Evolutionary conservation across 2,888 invertebrate species (phyloP), one percentile per base, ranked within the genome.

Genomic region (Meta bourneti): DNA sequence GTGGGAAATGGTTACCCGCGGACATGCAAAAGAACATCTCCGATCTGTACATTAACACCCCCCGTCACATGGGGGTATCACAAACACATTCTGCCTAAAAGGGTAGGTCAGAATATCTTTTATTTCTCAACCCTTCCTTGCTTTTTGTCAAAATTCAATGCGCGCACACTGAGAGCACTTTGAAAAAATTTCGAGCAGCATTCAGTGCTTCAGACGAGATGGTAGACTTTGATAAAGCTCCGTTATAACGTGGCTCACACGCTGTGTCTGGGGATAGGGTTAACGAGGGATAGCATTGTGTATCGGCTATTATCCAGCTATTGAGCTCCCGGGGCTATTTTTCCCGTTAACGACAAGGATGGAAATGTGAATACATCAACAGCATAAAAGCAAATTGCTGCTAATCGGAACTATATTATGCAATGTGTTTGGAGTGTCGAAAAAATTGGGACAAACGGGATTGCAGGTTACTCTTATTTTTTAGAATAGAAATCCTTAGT

Each of bases 91-190:
- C 89, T 84, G 79, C 51, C 61, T 71, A 72, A 83, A 84, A 84
- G 89, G 89, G 89, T 83, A 84, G 83, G 89, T 84, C 89, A 71
- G 83, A 89, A 79, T 79, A 84, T 78, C 89, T 71, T 89, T 88
- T 88, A 88, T 88, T 89, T 90, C 89, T 90, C 70, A 90, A 90
- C 89, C 89, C 89, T 90, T 90, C 89, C 79, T 90, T 90, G 71
- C 89, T 84, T 90, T 84, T 84, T 90, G 84, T 78, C 19, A 71
- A 89, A 77, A 78, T 5, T 89, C 82, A 89, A 89, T 89, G 77
- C 88, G 54, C 7, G 20, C 75, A 4, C 16, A 9, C 20, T 81
- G 48, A 61, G 34, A 34, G 34, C 34, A 34, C 34, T 34, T 34
- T 69, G 6, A 70, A 61, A 75, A 84, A 84, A 84, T 74, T n/a